These are phyloP conservation scores for Heliothis virescens DNA, from an alignment of 1,140 invertebrate genomes.

Conservation along the genomic window DNA sequence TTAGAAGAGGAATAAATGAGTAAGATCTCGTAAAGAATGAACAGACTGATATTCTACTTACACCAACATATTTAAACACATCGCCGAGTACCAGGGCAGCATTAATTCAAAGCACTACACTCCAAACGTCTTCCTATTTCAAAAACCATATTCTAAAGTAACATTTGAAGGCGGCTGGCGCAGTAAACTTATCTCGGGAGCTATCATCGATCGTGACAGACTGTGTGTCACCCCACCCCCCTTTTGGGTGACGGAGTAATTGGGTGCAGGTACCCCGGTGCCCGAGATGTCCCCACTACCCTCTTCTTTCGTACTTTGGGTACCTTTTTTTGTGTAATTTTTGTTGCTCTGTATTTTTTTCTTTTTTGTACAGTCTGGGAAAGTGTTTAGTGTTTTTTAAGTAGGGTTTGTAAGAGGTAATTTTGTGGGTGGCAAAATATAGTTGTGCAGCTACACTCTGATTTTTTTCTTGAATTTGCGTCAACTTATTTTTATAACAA, in stretches of 20 bases:
- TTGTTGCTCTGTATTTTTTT: not conserved
- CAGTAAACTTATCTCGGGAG: conserved; percentile 50
- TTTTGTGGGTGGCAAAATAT: not conserved
- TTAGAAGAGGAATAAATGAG: too few relatives aligned
- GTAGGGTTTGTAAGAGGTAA: not conserved
- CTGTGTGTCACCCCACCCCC: conserved; percentile 52
- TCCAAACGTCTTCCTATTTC: not conserved
- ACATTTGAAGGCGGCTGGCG: conserved; percentile 2
- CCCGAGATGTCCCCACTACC: conserved; percentile 1
- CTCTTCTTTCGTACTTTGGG: conserved; percentile 8
- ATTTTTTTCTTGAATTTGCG: too few relatives aligned
- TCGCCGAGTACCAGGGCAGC: too few relatives aligned
- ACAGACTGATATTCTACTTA: too few relatives aligned
- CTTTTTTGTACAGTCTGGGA: not conserved
- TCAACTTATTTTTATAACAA: too few relatives aligned
- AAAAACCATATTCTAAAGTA: conserved; percentile 9
- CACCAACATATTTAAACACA: not conserved
- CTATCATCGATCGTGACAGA: conserved; percentile 66
- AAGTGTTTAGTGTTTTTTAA: not conserved
- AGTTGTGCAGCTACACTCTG: too few relatives aligned
- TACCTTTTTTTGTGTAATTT: conserved; percentile 18
- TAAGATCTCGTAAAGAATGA: too few relatives aligned
- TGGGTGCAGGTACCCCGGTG: conserved; percentile 61
- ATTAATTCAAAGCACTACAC: too few relatives aligned
- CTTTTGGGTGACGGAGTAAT: conserved; percentile 62